phyloP scores from a whole-genome alignment of 2,797 vertebrate species.

The Chloroceryle inda region DNA sequence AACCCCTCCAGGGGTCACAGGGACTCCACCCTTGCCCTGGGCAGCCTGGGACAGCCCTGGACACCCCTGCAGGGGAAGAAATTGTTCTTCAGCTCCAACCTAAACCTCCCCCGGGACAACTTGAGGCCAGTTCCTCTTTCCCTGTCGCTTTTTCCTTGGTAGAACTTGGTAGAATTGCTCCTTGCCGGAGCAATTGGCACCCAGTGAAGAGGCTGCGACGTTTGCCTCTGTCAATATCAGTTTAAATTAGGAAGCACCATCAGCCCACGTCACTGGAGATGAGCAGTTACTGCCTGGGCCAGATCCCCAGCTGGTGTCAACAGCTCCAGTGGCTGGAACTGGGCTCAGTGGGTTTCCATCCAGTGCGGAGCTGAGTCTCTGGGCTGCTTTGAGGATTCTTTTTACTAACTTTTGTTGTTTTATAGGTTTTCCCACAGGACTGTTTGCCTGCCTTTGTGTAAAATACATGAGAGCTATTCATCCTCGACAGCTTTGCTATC shows the following conservation, averaged over 20 bases:
- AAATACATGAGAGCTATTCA: neutral
- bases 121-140: too few relatives aligned
- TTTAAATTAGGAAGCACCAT: neutral
- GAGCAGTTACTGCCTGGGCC: neutral
- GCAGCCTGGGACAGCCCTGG: neutral
- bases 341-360: neutral
- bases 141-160: neutral
- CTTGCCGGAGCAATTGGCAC: neutral
- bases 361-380: neutral
- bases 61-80: neutral
- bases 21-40: neutral
- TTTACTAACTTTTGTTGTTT: neutral
- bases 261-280: neutral
- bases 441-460: neutral
- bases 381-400: neutral
- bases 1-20: neutral
- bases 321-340: neutral
- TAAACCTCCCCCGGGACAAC: neutral
- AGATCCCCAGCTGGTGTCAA: neutral
- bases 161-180: neutral
- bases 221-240: neutral
- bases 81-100: neutral
- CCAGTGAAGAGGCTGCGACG: neutral
- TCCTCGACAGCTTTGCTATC: neutral
- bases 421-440: neutral